Conservation (phyloP, 2,888 invertebrate genomes). For the Agriotes lineatus region DNA sequence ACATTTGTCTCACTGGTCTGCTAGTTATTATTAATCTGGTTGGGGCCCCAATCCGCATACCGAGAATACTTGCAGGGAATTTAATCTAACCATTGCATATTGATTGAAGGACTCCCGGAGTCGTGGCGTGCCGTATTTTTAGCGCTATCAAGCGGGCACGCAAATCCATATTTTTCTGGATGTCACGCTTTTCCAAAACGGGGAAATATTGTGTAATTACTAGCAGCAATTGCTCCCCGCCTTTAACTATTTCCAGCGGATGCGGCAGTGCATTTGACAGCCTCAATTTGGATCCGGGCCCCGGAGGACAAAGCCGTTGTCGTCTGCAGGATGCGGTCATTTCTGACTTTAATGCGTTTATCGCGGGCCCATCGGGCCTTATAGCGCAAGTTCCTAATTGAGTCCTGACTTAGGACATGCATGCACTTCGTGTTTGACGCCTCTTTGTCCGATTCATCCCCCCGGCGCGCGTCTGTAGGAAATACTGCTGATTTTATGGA, state of each 20-base stretch:
- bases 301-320: background rate
- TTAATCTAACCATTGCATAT: background rate
- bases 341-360: conserved; percentile 9
- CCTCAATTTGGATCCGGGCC: conserved; percentile 12
- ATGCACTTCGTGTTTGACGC: conserved; percentile 13
- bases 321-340: conserved; percentile 11
- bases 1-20: no score
- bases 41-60: no score
- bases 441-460: background rate
- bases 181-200: no score
- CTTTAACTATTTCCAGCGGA: background rate
- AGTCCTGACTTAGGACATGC: background rate
- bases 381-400: background rate
- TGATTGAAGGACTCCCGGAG: background rate
- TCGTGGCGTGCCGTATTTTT: conserved; percentile 13
- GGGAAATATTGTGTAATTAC: no score
- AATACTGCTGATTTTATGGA: conserved; percentile 11
- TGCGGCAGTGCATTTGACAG: conserved; percentile 7
- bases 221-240: background rate
- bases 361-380: background rate
- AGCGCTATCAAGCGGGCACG: conserved; percentile 5
- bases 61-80: conserved; percentile 1
- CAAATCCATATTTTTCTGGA: conserved; percentile 14
- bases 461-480: background rate
- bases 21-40: no score